Conservation (phyloP, 2,888 invertebrate genomes). For the Patella ulyssiponensis region DNA sequence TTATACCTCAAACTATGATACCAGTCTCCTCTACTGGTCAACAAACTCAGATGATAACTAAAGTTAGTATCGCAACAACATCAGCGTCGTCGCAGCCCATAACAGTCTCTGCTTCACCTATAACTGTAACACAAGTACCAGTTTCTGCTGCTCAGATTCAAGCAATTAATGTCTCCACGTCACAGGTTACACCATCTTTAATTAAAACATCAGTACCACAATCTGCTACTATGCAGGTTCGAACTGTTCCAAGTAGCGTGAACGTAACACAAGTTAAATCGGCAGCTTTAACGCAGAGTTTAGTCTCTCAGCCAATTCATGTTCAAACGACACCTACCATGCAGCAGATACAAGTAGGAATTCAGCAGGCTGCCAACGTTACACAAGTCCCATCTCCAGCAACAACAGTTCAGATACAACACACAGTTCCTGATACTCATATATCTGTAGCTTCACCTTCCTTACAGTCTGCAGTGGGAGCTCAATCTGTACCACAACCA, state of each 20-base stretch:
- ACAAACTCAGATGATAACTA: slow-evolving; percentile 33
- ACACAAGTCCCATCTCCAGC: slow-evolving; percentile 31
- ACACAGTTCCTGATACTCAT: slow-evolving; percentile 19
- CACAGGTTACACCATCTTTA: slow-evolving; percentile 31
- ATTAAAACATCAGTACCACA: slow-evolving; percentile 34
- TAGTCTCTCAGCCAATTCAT: slow-evolving; percentile 20
- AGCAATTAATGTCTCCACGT: slow-evolving; percentile 42
- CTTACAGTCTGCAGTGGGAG: slow-evolving; percentile 28
- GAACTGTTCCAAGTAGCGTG: slow-evolving; percentile 30
- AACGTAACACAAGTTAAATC: slow-evolving; percentile 28
- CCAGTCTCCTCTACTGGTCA: slow-evolving; percentile 15
- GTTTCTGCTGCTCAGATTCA: slow-evolving; percentile 26
- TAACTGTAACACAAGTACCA: slow-evolving; percentile 38
- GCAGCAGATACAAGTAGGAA: slow-evolving; percentile 33
- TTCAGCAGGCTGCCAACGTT: slow-evolving; percentile 32
- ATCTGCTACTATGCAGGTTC: slow-evolving; percentile 21
- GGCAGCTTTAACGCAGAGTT: slow-evolving; percentile 31
- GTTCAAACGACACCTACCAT: slow-evolving; percentile 34
- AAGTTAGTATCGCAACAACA: slow-evolving; percentile 32
- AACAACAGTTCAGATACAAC: slow-evolving; percentile 38
- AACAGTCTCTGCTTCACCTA: slow-evolving; percentile 35
- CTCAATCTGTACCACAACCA: slow-evolving; percentile 41
- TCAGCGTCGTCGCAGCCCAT: slow-evolving; percentile 33
- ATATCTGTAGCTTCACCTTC: slow-evolving; percentile 19
- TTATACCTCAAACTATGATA: slow-evolving; percentile 13